These are phyloP conservation scores for Ceratitis capitata DNA, from an alignment of 1,140 invertebrate species.

Conservation along the genomic window DNA sequence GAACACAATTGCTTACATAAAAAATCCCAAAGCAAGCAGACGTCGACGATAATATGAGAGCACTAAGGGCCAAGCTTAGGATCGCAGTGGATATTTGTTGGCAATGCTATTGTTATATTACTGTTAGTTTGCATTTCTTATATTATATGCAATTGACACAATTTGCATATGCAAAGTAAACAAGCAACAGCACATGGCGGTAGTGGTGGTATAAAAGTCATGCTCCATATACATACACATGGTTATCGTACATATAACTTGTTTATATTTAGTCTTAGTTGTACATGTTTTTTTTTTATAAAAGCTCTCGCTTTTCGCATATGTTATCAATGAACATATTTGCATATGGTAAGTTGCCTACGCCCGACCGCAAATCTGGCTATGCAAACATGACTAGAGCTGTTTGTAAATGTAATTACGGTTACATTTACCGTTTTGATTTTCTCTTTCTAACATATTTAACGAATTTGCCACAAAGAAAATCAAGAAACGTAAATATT, in stretches of 20 bases:
- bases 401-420: not conserved
- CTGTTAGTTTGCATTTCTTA: slow-evolving; percentile 11
- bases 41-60: not conserved
- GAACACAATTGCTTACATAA: not conserved
- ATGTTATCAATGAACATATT: slow-evolving; percentile 3
- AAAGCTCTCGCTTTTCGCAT: slow-evolving; percentile 9
- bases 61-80: not conserved
- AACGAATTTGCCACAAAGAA: too few species aligned
- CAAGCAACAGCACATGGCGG: too few species aligned
- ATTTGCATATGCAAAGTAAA: slow-evolving; percentile 20
- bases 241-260: too few species aligned
- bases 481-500: too few species aligned
- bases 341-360: slow-evolving; percentile 22
- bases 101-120: not conserved
- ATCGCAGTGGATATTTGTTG: not conserved
- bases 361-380: slow-evolving; percentile 19
- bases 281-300: too few species aligned
- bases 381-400: not conserved
- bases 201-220: too few species aligned
- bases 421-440: not conserved
- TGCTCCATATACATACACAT: too few species aligned
- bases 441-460: not conserved
- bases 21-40: not conserved
- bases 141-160: slow-evolving; percentile 38
- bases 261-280: too few species aligned